These are phyloP conservation scores for Gyrodactylus bullatarudis DNA, from an alignment of 1,140 invertebrate genomes.

Conservation along the genomic window DNA sequence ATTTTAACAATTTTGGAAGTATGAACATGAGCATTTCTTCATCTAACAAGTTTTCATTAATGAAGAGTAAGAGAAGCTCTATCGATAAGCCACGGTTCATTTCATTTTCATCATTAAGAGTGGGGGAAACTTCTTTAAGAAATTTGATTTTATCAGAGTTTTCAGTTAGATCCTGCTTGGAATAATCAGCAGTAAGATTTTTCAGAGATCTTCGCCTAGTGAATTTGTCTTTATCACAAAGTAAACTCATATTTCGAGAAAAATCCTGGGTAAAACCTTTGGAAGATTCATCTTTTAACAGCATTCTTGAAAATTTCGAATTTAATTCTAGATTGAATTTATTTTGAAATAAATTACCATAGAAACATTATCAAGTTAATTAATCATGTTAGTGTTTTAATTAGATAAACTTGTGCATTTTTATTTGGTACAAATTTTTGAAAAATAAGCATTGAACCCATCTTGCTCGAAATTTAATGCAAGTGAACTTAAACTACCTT, in stretches of 20 bases:
- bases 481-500: not conserved
- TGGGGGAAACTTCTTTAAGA: not conserved
- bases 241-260: not conserved
- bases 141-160: not conserved
- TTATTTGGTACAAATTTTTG: too few species aligned
- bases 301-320: too few species aligned
- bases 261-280: too few species aligned
- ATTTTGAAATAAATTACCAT: not conserved
- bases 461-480: not conserved
- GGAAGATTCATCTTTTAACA: too few species aligned
- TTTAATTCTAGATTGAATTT: not conserved
- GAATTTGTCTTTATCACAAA: not conserved
- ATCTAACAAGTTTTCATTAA: not conserved
- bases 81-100: not conserved
- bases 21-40: not conserved
- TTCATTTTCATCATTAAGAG: not conserved
- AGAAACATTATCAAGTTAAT: not conserved
- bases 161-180: not conserved
- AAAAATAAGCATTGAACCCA: too few species aligned
- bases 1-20: not conserved
- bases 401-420: too few species aligned
- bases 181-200: not conserved
- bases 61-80: not conserved
- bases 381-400: too few species aligned
- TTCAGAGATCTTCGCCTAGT: not conserved